Conservation (phyloP, 2,113 vertebrate genomes). For the Prinia subflava region DNA sequence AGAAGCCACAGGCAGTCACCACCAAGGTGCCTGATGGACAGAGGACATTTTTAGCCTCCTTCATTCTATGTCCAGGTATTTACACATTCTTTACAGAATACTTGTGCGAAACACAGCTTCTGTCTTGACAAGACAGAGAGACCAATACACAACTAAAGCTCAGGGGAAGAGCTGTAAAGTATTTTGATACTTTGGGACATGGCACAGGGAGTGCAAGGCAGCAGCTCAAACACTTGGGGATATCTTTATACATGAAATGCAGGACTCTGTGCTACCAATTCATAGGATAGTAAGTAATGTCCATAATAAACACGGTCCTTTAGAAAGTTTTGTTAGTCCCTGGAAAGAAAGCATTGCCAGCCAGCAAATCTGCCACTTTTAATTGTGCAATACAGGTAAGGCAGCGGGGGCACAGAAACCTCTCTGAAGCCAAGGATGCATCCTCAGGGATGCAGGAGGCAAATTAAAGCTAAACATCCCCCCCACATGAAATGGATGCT, state of each 20-base stretch:
- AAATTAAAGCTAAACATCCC: neutral
- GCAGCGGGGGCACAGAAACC: neutral
- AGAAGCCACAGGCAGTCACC: neutral
- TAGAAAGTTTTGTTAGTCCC: neutral
- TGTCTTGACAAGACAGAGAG: neutral
- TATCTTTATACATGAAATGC: neutral
- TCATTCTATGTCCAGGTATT: neutral
- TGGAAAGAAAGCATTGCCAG: neutral
- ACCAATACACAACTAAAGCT: neutral
- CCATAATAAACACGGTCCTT: neutral
- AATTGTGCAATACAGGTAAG: accelerated
- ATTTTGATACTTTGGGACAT: neutral
- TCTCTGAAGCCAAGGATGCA: accelerated
- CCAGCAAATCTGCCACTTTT: neutral
- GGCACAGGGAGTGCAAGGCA: accelerated
- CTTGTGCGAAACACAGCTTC: neutral
- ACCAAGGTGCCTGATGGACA: neutral
- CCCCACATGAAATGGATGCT: neutral
- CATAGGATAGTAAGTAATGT: neutral
- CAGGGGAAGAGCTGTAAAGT: neutral
- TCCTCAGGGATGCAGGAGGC: neutral
- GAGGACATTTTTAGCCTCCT: neutral
- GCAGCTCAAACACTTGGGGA: neutral
- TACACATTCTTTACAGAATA: neutral
- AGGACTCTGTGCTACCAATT: accelerated